A percentile compares a stretch with the other conserved stretches of the same genome.
Evolutionary conservation across 1,140 invertebrate genomes (phyloP).

Genomic region (Neodiprion pinetum): DNA sequence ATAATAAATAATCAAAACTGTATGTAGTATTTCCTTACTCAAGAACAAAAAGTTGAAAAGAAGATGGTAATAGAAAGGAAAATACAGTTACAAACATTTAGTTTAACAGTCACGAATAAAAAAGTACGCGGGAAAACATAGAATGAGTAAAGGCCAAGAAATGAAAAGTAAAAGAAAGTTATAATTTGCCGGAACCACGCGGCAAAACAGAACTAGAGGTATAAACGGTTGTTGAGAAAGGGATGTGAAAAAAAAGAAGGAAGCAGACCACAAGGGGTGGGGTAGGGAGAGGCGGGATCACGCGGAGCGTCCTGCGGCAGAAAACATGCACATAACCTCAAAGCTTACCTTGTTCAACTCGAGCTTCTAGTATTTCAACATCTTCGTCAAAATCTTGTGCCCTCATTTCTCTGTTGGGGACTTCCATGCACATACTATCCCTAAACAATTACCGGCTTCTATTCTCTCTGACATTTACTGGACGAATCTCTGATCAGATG

Average conservation of each 20-base stretch:
- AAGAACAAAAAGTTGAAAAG: no score
- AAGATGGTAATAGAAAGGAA: no score
- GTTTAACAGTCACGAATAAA: no score
- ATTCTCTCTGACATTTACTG: background rate
- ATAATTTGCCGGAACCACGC: no score
- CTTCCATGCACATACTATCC: slow-evolving; percentile 61
- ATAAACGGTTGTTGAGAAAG: background rate
- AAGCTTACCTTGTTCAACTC: slow-evolving; percentile 50
- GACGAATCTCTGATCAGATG: background rate
- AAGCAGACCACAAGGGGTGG: background rate
- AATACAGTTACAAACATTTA: no score
- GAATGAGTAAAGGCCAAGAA: no score
- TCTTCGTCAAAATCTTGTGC: slow-evolving; percentile 54
- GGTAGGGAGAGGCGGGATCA: background rate
- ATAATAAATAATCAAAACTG: no score
- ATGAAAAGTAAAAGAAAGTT: no score
- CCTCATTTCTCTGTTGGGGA: slow-evolving; percentile 56
- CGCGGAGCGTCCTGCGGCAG: background rate
- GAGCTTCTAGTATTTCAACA: slow-evolving; percentile 55
- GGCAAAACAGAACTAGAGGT: no score
- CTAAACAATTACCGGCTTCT: slow-evolving; percentile 22
- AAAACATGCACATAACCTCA: slow-evolving; percentile 10
- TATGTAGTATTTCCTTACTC: no score
- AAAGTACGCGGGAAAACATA: no score
- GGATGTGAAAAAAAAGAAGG: slow-evolving; percentile 11